These are phyloP conservation scores for Charadrius vociferus DNA, from an alignment of 2,113 vertebrate genomes.

Conservation along the genomic window DNA sequence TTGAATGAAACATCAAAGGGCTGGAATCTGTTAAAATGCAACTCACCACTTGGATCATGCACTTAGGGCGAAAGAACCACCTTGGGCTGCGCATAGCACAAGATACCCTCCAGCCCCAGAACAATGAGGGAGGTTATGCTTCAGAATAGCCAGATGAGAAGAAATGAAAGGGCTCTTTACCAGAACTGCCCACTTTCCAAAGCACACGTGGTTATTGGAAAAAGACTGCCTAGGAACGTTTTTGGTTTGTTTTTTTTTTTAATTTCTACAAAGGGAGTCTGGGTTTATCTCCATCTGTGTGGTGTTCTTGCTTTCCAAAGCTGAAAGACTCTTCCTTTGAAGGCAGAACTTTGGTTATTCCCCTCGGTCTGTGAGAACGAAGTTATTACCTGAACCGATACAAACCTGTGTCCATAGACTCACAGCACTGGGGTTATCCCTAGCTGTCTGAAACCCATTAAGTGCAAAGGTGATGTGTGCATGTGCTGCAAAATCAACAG, in stretches of 20 bases:
- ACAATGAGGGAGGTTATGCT: background rate
- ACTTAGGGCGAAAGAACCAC: background rate
- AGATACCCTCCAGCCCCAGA: background rate
- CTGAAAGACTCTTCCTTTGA: background rate
- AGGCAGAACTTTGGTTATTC: background rate
- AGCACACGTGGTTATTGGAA: background rate
- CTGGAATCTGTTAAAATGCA: background rate
- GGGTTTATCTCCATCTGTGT: background rate
- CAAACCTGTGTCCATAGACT: background rate
- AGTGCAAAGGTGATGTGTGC: background rate
- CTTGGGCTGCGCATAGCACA: background rate
- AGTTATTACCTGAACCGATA: background rate
- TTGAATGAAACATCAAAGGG: background rate
- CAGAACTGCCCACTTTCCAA: background rate
- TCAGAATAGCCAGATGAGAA: background rate
- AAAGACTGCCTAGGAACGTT: background rate
- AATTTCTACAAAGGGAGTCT: background rate
- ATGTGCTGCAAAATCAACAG: background rate
- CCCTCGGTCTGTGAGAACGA: background rate
- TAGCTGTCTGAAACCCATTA: background rate
- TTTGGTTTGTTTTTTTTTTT: background rate
- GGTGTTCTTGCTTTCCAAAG: background rate
- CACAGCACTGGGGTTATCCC: background rate
- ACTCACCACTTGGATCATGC: background rate
- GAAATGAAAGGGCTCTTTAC: background rate